phyloP scores from a whole-genome alignment of 2,797 vertebrate species.

The Sardinella longiceps region DNA sequence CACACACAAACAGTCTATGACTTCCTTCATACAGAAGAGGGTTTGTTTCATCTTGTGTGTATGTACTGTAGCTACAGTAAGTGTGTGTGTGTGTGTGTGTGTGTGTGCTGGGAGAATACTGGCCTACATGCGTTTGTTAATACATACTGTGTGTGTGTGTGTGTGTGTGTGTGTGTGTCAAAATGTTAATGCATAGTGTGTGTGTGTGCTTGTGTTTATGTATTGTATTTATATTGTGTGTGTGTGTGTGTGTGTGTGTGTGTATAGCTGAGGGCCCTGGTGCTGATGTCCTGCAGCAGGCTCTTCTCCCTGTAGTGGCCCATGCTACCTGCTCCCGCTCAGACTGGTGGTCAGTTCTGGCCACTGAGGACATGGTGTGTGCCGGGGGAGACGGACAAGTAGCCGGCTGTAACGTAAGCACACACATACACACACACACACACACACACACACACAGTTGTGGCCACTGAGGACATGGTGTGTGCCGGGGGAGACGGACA shows the following conservation, averaged over 20 bases:
- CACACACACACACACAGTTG: not conserved
- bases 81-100: no score
- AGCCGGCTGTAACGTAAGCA: conserved; percentile 83
- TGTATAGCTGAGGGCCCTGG: conserved; percentile 78
- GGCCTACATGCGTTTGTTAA: no score
- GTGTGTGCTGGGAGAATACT: no score
- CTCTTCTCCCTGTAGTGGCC: conserved; percentile 81
- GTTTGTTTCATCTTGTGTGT: not conserved
- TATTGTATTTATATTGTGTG: no score
- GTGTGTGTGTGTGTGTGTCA: not conserved
- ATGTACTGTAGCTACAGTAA: no score
- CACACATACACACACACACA: not conserved
- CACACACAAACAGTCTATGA: not conserved
- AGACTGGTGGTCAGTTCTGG: conserved; percentile 80
- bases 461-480: conserved; percentile 77
- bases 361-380: conserved; percentile 79
- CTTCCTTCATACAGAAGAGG: not conserved
- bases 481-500: conserved; percentile 85
- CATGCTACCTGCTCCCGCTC: conserved; percentile 68
- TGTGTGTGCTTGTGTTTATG: conserved; percentile 14
- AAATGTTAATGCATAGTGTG: not conserved
- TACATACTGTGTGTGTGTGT: not conserved
- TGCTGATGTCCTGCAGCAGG: conserved; percentile 83
- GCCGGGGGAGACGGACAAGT: conserved; percentile 82
- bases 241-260: conserved; percentile 21